Percentiles rank a stretch among this genome's conserved stretches.
Conservation (phyloP, 1,140 invertebrate genomes). For the Battus philenor region DNA sequence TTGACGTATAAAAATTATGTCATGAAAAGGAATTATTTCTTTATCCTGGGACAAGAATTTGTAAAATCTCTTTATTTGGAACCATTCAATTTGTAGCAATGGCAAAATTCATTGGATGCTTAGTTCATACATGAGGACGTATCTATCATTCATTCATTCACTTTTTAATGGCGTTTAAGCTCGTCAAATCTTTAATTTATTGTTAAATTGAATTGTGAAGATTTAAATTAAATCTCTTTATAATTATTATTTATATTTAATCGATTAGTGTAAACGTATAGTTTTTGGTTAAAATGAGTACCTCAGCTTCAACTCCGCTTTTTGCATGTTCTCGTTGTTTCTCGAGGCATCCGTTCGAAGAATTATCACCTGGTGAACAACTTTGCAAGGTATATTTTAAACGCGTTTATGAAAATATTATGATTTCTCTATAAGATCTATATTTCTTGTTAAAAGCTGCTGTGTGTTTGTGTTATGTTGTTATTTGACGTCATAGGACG, state of each 20-base stretch:
- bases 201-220: conserved; percentile 23
- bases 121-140: too few species aligned
- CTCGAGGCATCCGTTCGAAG: conserved; percentile 95
- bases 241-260: too few species aligned
- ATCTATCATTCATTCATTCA: conserved; percentile 9
- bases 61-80: too few species aligned
- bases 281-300: conserved; percentile 44
- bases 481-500: conserved; percentile 61
- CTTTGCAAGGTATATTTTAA: conserved; percentile 95
- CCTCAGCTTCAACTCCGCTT: conserved; percentile 67
- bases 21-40: too few species aligned
- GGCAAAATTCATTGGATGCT: too few species aligned
- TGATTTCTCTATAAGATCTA: background rate
- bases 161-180: conserved; percentile 31
- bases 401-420: too few species aligned
- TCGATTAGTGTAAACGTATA: conserved; percentile 12
- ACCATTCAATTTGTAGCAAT: background rate
- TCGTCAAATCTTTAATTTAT: conserved; percentile 27
- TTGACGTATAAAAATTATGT: too few species aligned
- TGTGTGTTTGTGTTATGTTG: conserved; percentile 23
- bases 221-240: background rate
- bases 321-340: conserved; percentile 98
- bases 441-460: background rate
- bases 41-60: too few species aligned
- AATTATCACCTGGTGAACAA: conserved; percentile 95